Evolutionary conservation across 2,888 invertebrate species (phyloP).

Genomic region (Lochmaea capreae): DNA sequence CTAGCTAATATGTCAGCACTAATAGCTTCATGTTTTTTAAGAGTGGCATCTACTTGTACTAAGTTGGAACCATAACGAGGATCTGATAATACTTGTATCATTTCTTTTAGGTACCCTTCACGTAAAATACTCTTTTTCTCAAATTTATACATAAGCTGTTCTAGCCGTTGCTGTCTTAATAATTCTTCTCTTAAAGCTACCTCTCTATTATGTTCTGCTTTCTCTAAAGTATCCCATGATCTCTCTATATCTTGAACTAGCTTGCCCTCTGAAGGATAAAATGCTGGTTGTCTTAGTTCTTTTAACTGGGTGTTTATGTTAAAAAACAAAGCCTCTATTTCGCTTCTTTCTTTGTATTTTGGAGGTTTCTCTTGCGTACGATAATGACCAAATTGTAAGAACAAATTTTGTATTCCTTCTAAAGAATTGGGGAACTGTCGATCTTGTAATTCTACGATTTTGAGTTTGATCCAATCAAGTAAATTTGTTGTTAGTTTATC

Average conservation of each 20-base stretch:
- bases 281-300: constrained; percentile 90
- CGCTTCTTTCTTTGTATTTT: constrained; percentile 96
- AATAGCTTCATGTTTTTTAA: constrained; percentile 98
- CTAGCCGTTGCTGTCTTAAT: constrained; percentile 89
- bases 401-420: constrained; percentile 92
- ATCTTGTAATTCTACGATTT: constrained; percentile 84
- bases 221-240: constrained; percentile 93
- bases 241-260: constrained; percentile 95
- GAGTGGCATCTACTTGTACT: constrained; percentile 94
- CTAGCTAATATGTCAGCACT: constrained; percentile 95
- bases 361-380: constrained; percentile 98
- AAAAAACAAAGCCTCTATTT: constrained; percentile 96
- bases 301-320: constrained; percentile 96
- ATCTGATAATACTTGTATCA: constrained; percentile 95
- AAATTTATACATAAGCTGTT: constrained; percentile 95
- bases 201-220: constrained; percentile 94
- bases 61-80: constrained; percentile 91
- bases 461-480: constrained; percentile 92
- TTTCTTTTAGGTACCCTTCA: constrained; percentile 96
- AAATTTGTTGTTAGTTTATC: constrained; percentile 85
- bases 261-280: constrained; percentile 88
- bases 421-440: constrained; percentile 93
- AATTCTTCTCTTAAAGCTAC: constrained; percentile 92
- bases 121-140: constrained; percentile 94
- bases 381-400: constrained; percentile 93